Percentiles rank a stretch among this genome's conserved stretches.
Evolutionary conservation across 2,888 invertebrate genomes (phyloP).

Genomic region (Cryptus armator): DNA sequence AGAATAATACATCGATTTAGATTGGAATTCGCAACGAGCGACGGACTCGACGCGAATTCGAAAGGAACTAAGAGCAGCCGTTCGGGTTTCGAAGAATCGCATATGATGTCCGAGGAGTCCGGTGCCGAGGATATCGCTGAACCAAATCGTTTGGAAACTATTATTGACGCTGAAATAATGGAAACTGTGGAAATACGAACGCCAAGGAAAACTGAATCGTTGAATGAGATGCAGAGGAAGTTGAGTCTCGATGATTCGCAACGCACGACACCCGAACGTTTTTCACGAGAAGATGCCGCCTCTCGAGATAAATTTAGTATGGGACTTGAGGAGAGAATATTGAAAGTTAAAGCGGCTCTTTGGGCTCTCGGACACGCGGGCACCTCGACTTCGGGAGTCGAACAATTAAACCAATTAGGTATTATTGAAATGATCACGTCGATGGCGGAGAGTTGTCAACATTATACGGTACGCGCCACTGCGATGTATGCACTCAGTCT

Average conservation of each 20-base stretch:
- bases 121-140: slow-evolving; percentile 77
- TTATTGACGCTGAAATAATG: slow-evolving; percentile 81
- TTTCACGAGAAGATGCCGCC: slow-evolving; percentile 70
- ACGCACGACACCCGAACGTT: slow-evolving; percentile 80
- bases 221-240: slow-evolving; percentile 79
- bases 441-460: slow-evolving; percentile 92
- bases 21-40: slow-evolving; percentile 75
- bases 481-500: slow-evolving; percentile 95
- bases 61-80: slow-evolving; percentile 74
- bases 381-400: slow-evolving; percentile 91
- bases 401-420: slow-evolving; percentile 88
- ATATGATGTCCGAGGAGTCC: slow-evolving; percentile 77
- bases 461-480: slow-evolving; percentile 95
- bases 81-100: slow-evolving; percentile 75
- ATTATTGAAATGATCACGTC: slow-evolving; percentile 86
- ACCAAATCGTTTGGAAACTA: slow-evolving; percentile 81
- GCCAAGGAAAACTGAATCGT: slow-evolving; percentile 75
- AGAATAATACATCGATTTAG: slow-evolving; percentile 83
- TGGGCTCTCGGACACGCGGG: slow-evolving; percentile 96
- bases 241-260: slow-evolving; percentile 81
- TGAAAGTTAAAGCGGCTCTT: slow-evolving; percentile 94
- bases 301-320: slow-evolving; percentile 74
- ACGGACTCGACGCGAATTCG: slow-evolving; percentile 74
- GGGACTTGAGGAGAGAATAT: slow-evolving; percentile 84
- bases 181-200: slow-evolving; percentile 72